These are phyloP conservation scores for Drosophila bifasciata DNA, from an alignment of 1,140 invertebrate genomes.

Conservation along the genomic window DNA sequence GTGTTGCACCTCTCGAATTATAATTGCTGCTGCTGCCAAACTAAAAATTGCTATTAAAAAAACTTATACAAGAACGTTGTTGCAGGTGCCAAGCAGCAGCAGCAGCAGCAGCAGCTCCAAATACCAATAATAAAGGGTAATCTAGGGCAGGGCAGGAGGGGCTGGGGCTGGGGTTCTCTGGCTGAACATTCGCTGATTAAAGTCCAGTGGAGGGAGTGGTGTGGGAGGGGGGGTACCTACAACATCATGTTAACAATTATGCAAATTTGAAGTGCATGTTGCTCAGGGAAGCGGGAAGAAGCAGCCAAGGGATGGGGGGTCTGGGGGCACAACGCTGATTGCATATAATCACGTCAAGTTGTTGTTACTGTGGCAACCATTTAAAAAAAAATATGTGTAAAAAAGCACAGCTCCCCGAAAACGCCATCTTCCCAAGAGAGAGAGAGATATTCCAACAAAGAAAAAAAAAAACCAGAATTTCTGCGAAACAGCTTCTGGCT, in stretches of 20 bases:
- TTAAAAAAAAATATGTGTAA: conserved; percentile 68
- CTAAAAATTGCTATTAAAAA: conserved; percentile 58
- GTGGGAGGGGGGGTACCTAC: neutral
- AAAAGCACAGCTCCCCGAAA: conserved; percentile 43
- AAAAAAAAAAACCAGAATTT: conserved; percentile 53
- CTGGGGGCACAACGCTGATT: conserved; percentile 53
- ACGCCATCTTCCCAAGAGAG: conserved; percentile 78
- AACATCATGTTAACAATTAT: conserved; percentile 82
- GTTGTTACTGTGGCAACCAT: conserved; percentile 51
- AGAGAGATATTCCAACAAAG: conserved; percentile 41
- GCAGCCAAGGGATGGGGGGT: neutral
- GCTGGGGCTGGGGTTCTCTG: no score
- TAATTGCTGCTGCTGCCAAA: conserved; percentile 26
- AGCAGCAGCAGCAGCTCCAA: no score
- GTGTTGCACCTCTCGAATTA: conserved; percentile 20
- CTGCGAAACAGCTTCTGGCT: conserved; percentile 52
- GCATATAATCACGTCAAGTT: conserved; percentile 75
- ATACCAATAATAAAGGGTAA: conserved; percentile 55
- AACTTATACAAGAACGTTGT: conserved; percentile 44
- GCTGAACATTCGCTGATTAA: conserved; percentile 64
- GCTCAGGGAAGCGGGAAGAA: conserved; percentile 34
- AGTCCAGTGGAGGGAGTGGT: conserved; percentile 27
- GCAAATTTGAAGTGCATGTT: conserved; percentile 79
- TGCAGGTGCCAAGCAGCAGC: conserved; percentile 72
- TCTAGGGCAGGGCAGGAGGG: conserved; percentile 24